Evolutionary conservation across 2,113 vertebrate genomes (phyloP).

Genomic region (Phoenicopterus ruber): DNA sequence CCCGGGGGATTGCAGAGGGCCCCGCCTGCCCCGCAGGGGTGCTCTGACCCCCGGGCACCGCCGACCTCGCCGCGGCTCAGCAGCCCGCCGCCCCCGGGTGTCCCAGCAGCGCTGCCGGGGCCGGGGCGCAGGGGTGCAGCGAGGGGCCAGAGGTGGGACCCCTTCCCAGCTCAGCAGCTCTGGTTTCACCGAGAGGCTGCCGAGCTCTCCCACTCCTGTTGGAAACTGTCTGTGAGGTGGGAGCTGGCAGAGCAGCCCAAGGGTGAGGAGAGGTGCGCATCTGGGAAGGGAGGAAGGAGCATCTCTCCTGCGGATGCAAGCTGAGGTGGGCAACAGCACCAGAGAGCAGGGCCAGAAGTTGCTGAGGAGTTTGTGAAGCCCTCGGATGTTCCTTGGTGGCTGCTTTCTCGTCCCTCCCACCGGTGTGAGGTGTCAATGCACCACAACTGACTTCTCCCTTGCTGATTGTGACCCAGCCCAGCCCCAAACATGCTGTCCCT

Average conservation of each 20-base stretch:
- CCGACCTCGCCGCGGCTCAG: not conserved
- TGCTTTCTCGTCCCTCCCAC: not conserved
- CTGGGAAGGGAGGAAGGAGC: not conserved
- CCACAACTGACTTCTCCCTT: not conserved
- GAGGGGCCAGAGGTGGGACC: not conserved
- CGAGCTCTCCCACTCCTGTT: not conserved
- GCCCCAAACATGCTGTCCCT: fast-evolving
- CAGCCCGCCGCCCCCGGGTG: not conserved
- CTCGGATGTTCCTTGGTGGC: not conserved
- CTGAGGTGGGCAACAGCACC: not conserved
- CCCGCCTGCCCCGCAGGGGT: not conserved
- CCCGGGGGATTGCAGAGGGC: not conserved
- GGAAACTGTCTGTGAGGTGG: not conserved
- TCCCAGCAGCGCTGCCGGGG: not conserved
- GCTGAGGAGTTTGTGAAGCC: not conserved
- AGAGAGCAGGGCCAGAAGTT: not conserved
- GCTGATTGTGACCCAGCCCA: not conserved
- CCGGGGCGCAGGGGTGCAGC: not conserved
- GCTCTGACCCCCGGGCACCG: not conserved
- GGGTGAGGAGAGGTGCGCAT: not conserved
- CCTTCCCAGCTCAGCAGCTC: not conserved
- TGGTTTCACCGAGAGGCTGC: not conserved
- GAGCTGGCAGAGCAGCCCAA: not conserved
- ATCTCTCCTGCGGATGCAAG: no score
- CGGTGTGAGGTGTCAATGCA: not conserved